Evolutionary conservation across 2,113 vertebrate genomes (phyloP).

Genomic region (Solea senegalensis): DNA sequence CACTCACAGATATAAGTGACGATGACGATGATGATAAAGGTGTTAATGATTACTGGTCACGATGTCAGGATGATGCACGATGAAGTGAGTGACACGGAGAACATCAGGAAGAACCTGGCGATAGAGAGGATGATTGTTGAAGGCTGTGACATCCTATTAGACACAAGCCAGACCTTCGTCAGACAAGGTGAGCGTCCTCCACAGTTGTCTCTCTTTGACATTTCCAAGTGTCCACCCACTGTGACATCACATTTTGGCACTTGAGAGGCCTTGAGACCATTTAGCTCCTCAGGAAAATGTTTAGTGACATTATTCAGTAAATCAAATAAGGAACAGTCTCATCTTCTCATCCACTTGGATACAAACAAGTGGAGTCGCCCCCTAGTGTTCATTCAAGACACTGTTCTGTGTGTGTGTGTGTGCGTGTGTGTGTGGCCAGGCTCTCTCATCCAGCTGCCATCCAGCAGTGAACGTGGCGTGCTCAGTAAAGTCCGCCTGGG

Average conservation of each 20-base stretch:
- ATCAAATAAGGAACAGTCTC: no score
- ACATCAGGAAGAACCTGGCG: conserved; percentile 97
- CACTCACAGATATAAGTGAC: neutral
- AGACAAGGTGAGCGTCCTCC: conserved; percentile 88
- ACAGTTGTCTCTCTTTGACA: neutral
- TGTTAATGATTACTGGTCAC: neutral
- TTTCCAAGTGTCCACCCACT: neutral
- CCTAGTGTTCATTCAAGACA: no score
- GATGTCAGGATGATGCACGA: conserved; percentile 93
- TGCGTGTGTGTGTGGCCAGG: conserved; percentile 72
- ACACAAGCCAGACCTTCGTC: conserved; percentile 97
- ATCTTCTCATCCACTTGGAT: no score
- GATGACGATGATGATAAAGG: neutral
- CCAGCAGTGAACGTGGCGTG: conserved; percentile 92
- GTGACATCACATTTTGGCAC: neutral
- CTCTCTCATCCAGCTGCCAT: conserved; percentile 94
- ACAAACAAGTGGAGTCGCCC: no score
- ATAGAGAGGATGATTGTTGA: conserved; percentile 98
- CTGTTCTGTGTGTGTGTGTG: no score
- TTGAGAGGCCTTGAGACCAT: no score
- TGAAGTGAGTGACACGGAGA: conserved; percentile 98
- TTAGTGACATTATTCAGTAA: no score
- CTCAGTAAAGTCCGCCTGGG: conserved; percentile 96
- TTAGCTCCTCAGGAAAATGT: no score
- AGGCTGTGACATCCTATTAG: conserved; percentile 93